Percentiles rank a stretch among this genome's conserved stretches.
phyloP scores from a whole-genome alignment of 2,113 vertebrate genomes.

The Scalopus aquaticus region DNA sequence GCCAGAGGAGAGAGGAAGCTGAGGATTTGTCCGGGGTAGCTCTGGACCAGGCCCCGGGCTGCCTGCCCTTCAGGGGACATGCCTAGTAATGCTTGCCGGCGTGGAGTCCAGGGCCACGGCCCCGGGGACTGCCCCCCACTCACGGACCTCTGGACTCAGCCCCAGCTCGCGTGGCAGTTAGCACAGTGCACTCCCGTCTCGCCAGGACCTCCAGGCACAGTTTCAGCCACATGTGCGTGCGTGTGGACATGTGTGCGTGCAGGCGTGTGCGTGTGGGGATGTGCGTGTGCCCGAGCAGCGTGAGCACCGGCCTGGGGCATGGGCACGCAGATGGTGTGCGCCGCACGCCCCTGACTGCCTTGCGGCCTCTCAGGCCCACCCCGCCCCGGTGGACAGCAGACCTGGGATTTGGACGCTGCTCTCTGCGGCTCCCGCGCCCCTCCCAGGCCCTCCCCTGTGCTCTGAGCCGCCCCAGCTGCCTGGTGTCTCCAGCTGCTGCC shows the following conservation, averaged over 20 bases:
- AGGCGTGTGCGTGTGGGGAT: fast-evolving
- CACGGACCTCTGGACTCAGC: not conserved
- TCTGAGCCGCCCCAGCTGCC: fast-evolving
- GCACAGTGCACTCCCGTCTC: too few species aligned
- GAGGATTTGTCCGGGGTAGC: fast-evolving
- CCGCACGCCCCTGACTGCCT: too few species aligned
- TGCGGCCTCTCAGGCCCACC: too few species aligned
- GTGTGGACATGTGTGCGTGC: fast-evolving
- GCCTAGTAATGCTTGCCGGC: fast-evolving
- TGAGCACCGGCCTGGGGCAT: fast-evolving
- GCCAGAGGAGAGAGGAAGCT: not conserved
- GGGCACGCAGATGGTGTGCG: not conserved
- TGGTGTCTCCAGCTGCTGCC: not conserved
- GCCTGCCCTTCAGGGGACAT: not conserved
- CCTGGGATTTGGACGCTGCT: fast-evolving
- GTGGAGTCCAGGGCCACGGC: not conserved
- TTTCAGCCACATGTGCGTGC: too few species aligned
- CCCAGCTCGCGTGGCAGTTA: fast-evolving
- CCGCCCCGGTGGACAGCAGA: too few species aligned
- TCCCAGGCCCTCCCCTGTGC: fast-evolving
- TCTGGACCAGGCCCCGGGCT: not conserved
- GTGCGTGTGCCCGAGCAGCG: fast-evolving
- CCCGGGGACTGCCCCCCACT: fast-evolving
- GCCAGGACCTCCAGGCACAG: fast-evolving
- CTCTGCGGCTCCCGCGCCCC: too few species aligned